Base-by-base conservation (phyloP, 2,888 invertebrate species). In the Pterostichus madidus region DNA sequence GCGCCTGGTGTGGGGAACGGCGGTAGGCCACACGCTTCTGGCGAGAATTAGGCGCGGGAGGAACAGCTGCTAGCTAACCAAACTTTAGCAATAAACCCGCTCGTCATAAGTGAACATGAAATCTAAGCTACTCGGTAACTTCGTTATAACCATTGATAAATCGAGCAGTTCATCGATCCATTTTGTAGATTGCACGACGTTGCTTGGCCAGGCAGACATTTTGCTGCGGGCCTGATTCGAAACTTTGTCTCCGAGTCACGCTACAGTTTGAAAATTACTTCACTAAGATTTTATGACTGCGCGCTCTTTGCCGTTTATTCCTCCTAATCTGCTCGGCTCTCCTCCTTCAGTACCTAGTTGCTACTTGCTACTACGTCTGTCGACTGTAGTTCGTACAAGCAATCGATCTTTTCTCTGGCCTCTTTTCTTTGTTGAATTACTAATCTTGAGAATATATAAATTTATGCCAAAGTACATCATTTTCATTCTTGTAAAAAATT, bases 31-130 rank as follows among this genome's bases (percentile, higher is more conserved):
- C 64, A 49, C 49, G 64, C 79, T 53, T 71, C 71, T 79, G 53
- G 71, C 80, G 80, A 39, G 80, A 80, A 80, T 80, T 80, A 80
- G 80, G 53, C 80, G 59, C 31, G 10, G 13, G 59, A 32, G 76
- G 77, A 77, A 78, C 80, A 80, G 80, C 80, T 80, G 80, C 64
- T 80, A 49, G 83, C 83, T 84, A 75, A 83, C 76, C 84, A 84
- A 85, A 85, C 85, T 86, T 86, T 84, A 84, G 85, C 85, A 84
- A 85, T 86, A 86, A 85, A 85, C 84, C 84, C 52, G 85, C 84
- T 85, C 84, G 84, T 86, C 85, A 85, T 85, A 84, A 83, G 84
- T 85, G 85, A 84, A 84, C 85, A 85, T 85, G 85, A 85, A 85
- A 85, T 80, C 80, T 80, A 68, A 78, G 71, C 80, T 53, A 80